Evolutionary conservation across 1,140 invertebrate genomes (phyloP).

Genomic region (Platyura marginata): DNA sequence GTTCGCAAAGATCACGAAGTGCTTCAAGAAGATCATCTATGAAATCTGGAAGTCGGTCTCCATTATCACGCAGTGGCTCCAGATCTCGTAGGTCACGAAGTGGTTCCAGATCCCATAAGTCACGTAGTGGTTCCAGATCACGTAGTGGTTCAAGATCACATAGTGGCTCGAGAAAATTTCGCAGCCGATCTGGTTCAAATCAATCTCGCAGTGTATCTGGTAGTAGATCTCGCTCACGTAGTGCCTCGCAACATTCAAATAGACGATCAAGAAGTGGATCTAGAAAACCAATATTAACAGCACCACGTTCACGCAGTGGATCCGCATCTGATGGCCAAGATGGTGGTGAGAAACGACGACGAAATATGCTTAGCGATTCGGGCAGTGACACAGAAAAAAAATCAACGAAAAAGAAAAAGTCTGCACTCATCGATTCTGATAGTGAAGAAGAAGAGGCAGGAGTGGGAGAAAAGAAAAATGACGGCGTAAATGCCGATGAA

Average conservation of each 20-base stretch:
- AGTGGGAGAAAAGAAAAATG: constrained; percentile 9
- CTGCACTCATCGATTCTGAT: constrained; percentile 30
- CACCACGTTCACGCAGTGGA: constrained; percentile 11
- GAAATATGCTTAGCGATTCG: constrained; percentile 19
- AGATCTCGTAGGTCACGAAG: constrained; percentile 5
- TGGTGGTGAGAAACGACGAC: constrained; percentile 20
- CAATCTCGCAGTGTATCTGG: constrained; percentile 15
- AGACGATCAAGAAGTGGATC: constrained; percentile 25
- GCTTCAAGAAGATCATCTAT: no score
- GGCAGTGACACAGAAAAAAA: constrained; percentile 4
- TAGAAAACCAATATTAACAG: constrained; percentile 18
- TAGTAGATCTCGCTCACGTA: constrained; percentile 13
- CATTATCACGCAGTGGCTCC: constrained; percentile 9
- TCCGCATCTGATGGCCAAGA: constrained; percentile 13
- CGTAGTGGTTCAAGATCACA: constrained; percentile 17
- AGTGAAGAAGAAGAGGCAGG: constrained; percentile 14
- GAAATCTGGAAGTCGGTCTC: not conserved
- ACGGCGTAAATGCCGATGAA: constrained; percentile 49
- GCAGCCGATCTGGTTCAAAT: constrained; percentile 14
- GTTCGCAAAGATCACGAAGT: no score
- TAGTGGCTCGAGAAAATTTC: constrained; percentile 12
- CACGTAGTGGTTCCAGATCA: constrained; percentile 25
- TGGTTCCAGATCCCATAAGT: constrained; percentile 11
- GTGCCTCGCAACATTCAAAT: constrained; percentile 13
- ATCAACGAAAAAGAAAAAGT: constrained; percentile 26